Percentiles rank a stretch among this genome's conserved stretches.
Evolutionary conservation across 1,140 invertebrate genomes (phyloP).

Genomic region (Trialeurodes vaporariorum): DNA sequence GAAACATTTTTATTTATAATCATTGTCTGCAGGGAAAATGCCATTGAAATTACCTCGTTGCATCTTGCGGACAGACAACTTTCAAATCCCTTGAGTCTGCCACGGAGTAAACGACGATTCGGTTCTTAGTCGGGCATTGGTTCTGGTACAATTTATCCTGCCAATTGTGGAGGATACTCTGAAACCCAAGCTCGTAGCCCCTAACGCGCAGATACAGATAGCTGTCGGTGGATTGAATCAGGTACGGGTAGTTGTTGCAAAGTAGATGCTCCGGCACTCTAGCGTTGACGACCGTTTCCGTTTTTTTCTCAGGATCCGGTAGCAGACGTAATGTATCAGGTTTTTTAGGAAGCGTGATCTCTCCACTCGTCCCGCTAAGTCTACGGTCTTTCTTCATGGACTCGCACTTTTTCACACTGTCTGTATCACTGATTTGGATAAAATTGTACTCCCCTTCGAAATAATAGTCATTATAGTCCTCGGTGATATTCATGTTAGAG

Average conservation of each 20-base stretch:
- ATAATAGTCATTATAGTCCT: slow-evolving; percentile 65
- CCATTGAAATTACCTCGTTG: slow-evolving; percentile 21
- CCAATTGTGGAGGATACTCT: slow-evolving; percentile 16
- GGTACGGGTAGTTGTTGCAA: slow-evolving; percentile 61
- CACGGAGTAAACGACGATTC: slow-evolving; percentile 57
- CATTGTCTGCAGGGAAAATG: too few species aligned
- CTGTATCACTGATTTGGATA: slow-evolving; percentile 15
- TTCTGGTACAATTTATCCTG: slow-evolving; percentile 11
- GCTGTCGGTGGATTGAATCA: slow-evolving; percentile 62
- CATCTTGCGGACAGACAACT: slow-evolving; percentile 50
- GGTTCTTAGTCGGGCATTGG: slow-evolving; percentile 54
- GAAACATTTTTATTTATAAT: too few species aligned
- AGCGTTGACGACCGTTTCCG: slow-evolving; percentile 35
- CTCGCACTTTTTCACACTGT: slow-evolving; percentile 41
- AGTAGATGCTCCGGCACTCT: slow-evolving; percentile 30
- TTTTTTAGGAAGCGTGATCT: slow-evolving; percentile 43
- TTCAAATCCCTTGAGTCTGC: slow-evolving; percentile 37
- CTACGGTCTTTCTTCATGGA: slow-evolving; percentile 47
- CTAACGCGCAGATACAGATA: slow-evolving; percentile 56
- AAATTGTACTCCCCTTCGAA: slow-evolving; percentile 50
- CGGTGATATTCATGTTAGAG: slow-evolving; percentile 64
- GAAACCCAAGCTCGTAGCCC: slow-evolving; percentile 42
- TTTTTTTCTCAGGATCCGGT: slow-evolving; percentile 30
- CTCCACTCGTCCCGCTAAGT: slow-evolving; percentile 55
- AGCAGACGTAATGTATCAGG: slow-evolving; percentile 25